Conservation (phyloP, 2,113 vertebrate genomes). For the Malurus alboscapulatus region DNA sequence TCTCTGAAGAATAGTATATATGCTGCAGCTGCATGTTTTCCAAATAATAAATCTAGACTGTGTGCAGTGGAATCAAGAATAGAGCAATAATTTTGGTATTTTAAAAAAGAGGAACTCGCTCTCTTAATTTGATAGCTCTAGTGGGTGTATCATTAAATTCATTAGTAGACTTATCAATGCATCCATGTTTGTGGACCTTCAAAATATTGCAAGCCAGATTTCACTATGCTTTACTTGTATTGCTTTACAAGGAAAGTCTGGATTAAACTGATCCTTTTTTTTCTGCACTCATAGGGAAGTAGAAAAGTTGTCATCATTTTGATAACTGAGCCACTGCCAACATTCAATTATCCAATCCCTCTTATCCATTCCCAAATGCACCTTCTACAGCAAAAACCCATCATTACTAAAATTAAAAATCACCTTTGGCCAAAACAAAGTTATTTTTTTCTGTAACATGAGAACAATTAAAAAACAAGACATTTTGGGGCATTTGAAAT, state of each 20-base stretch:
- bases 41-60: not conserved
- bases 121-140: not conserved
- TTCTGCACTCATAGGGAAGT: not conserved
- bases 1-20: not conserved
- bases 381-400: not conserved
- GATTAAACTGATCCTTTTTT: not conserved
- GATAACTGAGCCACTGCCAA: not conserved
- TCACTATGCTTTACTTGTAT: not conserved
- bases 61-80: not conserved
- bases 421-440: not conserved
- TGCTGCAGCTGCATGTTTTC: not conserved
- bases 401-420: not conserved
- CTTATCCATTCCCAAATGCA: not conserved
- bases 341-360: not conserved
- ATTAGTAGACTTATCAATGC: not conserved
- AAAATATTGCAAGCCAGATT: not conserved
- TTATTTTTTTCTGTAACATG: not conserved
- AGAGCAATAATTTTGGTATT: not conserved
- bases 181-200: not conserved
- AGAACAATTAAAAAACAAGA: slow-evolving; percentile 42
- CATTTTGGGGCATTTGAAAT: slow-evolving; percentile 30
- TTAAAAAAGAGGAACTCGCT: not conserved
- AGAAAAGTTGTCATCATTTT: not conserved
- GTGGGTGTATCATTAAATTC: not conserved
- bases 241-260: not conserved